Conservation (phyloP, 2,113 vertebrate species). For the Nanorana parkeri region DNA sequence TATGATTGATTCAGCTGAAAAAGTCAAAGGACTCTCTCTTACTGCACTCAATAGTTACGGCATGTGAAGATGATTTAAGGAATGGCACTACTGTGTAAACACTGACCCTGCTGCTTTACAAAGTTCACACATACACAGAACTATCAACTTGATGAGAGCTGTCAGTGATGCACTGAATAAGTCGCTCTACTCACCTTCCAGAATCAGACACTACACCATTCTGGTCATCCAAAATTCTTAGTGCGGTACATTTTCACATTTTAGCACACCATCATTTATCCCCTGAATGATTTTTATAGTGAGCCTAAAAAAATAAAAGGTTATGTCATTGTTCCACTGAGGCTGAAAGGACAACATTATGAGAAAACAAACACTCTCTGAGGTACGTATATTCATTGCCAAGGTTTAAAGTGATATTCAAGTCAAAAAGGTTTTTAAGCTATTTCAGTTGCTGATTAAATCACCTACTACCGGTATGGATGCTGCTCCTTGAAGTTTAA, state of each 20-base stretch:
- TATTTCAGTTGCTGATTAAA: too few species aligned
- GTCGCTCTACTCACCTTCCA: conserved; percentile 32
- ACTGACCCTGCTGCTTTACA: conserved; percentile 24
- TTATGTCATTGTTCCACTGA: not conserved
- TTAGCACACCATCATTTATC: conserved; percentile 21
- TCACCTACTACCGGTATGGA: too few species aligned
- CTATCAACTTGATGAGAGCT: conserved; percentile 39
- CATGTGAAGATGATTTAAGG: conserved; percentile 44
- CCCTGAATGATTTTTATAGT: conserved; percentile 7
- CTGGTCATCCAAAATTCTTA: conserved; percentile 39
- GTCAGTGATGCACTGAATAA: conserved; percentile 44
- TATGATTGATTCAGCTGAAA: not conserved
- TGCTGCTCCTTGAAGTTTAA: too few species aligned
- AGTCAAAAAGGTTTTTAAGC: too few species aligned
- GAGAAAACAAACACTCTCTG: too few species aligned
- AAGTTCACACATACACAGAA: conserved; percentile 47
- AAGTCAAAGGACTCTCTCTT: conserved; percentile 2
- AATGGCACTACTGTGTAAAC: conserved; percentile 39
- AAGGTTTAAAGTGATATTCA: too few species aligned
- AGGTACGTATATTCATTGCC: too few species aligned
- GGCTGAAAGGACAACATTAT: too few species aligned
- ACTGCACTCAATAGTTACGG: conserved; percentile 11
- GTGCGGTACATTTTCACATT: conserved; percentile 34
- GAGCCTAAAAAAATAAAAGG: conserved; percentile 8
- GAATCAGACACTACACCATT: conserved; percentile 38